Evolutionary conservation across 2,888 invertebrate species (phyloP).

Genomic region (Tenthredo distinguenda): DNA sequence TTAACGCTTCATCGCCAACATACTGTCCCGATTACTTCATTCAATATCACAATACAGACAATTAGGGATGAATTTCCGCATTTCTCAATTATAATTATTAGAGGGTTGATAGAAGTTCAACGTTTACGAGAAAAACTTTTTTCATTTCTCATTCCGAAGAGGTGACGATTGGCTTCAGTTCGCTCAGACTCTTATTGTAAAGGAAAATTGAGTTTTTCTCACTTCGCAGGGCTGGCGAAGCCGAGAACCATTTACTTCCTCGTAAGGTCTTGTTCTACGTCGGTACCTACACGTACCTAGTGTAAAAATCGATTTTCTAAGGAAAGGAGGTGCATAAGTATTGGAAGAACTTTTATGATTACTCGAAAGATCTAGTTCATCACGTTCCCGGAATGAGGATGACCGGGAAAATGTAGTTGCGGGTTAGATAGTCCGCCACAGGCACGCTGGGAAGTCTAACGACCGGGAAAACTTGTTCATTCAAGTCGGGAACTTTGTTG

Average conservation of each 20-base stretch:
- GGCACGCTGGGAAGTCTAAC: conserved; percentile 35
- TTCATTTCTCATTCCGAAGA: neutral
- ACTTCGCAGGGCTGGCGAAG: neutral
- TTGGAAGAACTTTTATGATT: conserved; percentile 30
- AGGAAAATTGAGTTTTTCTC: neutral
- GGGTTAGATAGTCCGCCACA: conserved; percentile 14
- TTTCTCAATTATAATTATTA: neutral
- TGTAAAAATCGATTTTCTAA: conserved; percentile 6
- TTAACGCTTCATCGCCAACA: neutral
- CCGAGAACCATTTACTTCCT: neutral
- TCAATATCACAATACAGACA: neutral
- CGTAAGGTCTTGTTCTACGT: neutral
- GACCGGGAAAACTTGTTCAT: conserved; percentile 49
- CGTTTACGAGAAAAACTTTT: neutral
- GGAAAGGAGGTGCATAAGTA: neutral
- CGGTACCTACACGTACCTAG: neutral
- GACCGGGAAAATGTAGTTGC: conserved; percentile 24
- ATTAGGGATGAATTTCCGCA: neutral
- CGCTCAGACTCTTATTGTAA: neutral
- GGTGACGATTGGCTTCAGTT: neutral
- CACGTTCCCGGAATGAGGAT: neutral
- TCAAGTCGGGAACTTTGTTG: conserved; percentile 49
- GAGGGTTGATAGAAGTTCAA: neutral
- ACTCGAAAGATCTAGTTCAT: conserved; percentile 3
- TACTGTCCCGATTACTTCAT: neutral